phyloP scores from a whole-genome alignment of 2,113 vertebrate species.

The Felis chaus region DNA sequence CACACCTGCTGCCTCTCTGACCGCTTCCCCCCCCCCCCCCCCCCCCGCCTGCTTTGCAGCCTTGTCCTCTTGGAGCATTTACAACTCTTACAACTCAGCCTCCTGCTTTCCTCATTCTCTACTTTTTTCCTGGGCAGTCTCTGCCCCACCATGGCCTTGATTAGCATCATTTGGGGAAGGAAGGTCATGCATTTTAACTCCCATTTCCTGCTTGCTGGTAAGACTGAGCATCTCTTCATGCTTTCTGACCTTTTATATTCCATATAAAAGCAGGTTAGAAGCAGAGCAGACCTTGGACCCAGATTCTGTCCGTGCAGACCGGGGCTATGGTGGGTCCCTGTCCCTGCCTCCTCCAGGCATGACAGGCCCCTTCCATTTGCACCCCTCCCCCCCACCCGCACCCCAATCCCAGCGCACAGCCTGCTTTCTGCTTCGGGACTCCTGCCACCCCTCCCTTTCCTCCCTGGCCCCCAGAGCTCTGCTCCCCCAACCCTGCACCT shows the following conservation, averaged over 20 bases:
- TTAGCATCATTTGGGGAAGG: not conserved
- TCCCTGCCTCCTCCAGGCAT: not conserved
- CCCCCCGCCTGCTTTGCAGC: not conserved
- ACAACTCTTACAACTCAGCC: not conserved
- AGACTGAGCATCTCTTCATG: not conserved
- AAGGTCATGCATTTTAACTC: not conserved
- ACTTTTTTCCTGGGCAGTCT: not conserved
- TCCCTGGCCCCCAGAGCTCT: not conserved
- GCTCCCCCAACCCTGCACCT: not conserved
- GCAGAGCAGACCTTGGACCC: not conserved
- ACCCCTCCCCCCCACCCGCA: not conserved
- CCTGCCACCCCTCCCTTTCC: not conserved
- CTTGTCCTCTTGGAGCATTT: not conserved
- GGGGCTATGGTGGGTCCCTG: not conserved
- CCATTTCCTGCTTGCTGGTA: not conserved
- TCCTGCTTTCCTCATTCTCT: not conserved
- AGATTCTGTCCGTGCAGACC: not conserved
- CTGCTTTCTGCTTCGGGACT: not conserved
- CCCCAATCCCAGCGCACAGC: not conserved
- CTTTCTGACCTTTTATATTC: not conserved
- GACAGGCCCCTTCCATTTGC: not conserved
- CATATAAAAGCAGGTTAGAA: not conserved
- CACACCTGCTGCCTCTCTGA: not conserved
- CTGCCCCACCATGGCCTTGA: not conserved
- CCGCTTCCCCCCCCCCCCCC: accelerated